A percentile compares a stretch with the other conserved stretches of the same genome.
Conservation (phyloP, 35 echinoderm and acorn worm genomes). For the Chiridota heheva region DNA sequence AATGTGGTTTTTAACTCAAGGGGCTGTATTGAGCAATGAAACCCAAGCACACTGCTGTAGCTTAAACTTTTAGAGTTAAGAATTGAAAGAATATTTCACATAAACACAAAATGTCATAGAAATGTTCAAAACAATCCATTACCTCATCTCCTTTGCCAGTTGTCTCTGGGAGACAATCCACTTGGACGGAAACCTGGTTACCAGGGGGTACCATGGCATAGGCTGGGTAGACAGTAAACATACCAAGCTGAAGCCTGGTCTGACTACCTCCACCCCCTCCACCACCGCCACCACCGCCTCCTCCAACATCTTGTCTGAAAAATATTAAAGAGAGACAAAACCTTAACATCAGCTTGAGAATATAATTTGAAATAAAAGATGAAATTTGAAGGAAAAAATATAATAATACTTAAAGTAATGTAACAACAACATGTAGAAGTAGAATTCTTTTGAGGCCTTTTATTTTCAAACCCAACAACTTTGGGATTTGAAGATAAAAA, state of each 20-base stretch:
- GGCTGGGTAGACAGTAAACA: constrained; percentile 98
- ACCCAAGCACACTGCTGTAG: no score
- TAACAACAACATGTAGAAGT: no score
- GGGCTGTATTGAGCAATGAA: no score
- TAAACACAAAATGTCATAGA: no score
- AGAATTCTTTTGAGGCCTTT: no score
- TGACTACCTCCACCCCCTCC: constrained; percentile 85
- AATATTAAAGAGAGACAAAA: neutral
- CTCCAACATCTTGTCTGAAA: constrained; percentile 77
- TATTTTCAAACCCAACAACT: no score
- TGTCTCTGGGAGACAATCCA: constrained; percentile 82
- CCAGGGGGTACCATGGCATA: constrained; percentile 82
- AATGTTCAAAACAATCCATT: neutral
- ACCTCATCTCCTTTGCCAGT: constrained; percentile 89
- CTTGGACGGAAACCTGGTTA: constrained; percentile 70
- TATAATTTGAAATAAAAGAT: constrained; percentile 1
- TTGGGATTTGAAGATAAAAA: no score
- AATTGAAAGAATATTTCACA: no score
- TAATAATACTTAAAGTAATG: neutral
- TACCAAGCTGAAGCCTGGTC: constrained; percentile 92
- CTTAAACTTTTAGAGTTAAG: no score
- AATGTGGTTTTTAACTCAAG: no score
- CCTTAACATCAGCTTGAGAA: constrained; percentile 9
- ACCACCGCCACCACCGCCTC: constrained; percentile 54
- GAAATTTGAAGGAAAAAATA: constrained; percentile 10